phyloP scores from a whole-genome alignment of 2,888 invertebrate genomes.

The Ectobius pallidus region DNA sequence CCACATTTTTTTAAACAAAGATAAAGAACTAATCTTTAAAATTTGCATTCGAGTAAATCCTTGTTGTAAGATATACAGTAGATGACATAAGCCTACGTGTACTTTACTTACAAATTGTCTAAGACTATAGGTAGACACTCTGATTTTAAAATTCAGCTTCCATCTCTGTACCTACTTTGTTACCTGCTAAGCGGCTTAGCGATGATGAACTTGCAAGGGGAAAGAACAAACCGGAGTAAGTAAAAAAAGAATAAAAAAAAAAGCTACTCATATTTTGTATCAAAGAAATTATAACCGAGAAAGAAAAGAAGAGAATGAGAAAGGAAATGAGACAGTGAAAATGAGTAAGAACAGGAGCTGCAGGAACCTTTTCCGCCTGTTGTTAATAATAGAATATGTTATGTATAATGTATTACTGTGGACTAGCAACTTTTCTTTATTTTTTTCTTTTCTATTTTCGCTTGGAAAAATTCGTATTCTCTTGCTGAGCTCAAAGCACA shows the following conservation, averaged over 20 bases:
- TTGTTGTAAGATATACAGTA: too few species aligned
- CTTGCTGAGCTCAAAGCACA: not conserved
- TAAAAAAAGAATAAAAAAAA: not conserved
- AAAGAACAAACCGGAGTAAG: not conserved
- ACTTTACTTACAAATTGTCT: too few species aligned
- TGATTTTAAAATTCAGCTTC: not conserved
- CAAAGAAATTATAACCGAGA: constrained; percentile 6
- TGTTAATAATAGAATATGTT: constrained; percentile 16
- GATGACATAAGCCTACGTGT: too few species aligned
- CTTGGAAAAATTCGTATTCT: not conserved
- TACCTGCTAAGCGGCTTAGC: not conserved
- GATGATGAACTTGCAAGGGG: constrained; percentile 1
- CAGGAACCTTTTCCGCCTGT: not conserved
- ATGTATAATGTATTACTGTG: not conserved
- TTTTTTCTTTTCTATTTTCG: not conserved
- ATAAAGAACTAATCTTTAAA: too few species aligned
- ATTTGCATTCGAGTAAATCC: too few species aligned
- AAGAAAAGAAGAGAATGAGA: too few species aligned
- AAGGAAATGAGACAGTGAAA: too few species aligned
- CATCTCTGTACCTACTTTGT: not conserved
- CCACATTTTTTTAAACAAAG: too few species aligned
- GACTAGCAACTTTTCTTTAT: not conserved
- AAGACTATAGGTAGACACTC: too few species aligned
- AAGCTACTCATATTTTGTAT: constrained; percentile 3
- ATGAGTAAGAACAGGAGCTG: not conserved